Conservation (phyloP, 2,797 vertebrate species). For the Thamnophis elegans region DNA sequence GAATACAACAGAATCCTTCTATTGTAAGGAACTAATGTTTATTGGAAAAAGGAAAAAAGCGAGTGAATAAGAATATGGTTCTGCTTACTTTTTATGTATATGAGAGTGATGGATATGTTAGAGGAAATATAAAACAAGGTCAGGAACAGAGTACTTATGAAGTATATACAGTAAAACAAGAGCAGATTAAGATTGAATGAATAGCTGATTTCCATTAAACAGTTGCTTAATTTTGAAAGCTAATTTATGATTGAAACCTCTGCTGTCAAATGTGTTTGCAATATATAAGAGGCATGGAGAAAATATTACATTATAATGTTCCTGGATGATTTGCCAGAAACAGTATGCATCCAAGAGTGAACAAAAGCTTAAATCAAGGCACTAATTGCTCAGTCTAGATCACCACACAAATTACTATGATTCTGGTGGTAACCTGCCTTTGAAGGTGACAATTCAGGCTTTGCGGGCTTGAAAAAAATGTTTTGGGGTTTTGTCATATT, state of each 20-base stretch:
- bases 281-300: background rate
- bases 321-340: background rate
- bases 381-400: background rate
- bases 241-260: background rate
- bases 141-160: background rate
- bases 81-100: background rate
- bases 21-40: background rate
- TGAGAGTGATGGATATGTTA: background rate
- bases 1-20: background rate
- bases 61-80: background rate
- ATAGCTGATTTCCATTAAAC: background rate
- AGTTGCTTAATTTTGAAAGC: background rate
- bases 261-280: background rate
- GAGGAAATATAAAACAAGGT: background rate
- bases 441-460: constrained; percentile 18
- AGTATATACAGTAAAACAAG: background rate
- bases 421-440: too few species aligned
- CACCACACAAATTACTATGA: background rate
- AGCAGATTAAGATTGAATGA: background rate
- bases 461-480: constrained; percentile 29
- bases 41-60: background rate
- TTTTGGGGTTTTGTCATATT: background rate
- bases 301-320: background rate
- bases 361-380: background rate
- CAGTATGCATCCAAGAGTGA: background rate